These are phyloP conservation scores for Papilio gigon DNA, from an alignment of 2,888 invertebrate species.

Conservation along the genomic window DNA sequence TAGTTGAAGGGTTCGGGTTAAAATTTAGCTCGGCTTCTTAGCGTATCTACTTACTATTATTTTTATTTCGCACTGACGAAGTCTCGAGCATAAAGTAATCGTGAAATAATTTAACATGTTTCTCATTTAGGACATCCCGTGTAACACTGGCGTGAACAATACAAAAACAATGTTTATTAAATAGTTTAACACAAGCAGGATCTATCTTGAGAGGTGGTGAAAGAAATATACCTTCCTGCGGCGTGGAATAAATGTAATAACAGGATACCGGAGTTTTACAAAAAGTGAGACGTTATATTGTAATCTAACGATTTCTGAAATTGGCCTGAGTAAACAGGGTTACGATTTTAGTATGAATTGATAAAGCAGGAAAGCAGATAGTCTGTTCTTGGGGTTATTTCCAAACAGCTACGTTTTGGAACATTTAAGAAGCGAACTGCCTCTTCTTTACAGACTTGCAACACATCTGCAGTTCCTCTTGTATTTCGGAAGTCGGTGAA, in stretches of 20 bases:
- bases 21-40: too few species aligned
- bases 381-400: too few species aligned
- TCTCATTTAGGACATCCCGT: too few species aligned
- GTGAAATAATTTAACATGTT: background rate
- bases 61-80: too few species aligned
- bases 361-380: background rate
- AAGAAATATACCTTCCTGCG: conserved; percentile 24
- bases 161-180: conserved; percentile 24
- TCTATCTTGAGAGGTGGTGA: conserved; percentile 24
- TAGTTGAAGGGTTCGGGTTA: too few species aligned
- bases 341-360: background rate
- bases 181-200: conserved; percentile 7
- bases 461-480: too few species aligned
- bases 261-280: conserved; percentile 40
- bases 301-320: conserved; percentile 63
- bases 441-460: too few species aligned
- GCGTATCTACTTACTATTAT: too few species aligned
- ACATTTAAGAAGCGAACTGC: too few species aligned
- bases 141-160: conserved; percentile 9
- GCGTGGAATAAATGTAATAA: conserved; percentile 40
- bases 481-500: too few species aligned
- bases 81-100: too few species aligned
- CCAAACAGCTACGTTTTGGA: too few species aligned
- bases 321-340: background rate
- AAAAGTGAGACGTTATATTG: conserved; percentile 66